Evolutionary conservation across 2,113 vertebrate genomes (phyloP), one percentile per base, ranked within the genome.

Genomic region (Colaptes auratus): DNA sequence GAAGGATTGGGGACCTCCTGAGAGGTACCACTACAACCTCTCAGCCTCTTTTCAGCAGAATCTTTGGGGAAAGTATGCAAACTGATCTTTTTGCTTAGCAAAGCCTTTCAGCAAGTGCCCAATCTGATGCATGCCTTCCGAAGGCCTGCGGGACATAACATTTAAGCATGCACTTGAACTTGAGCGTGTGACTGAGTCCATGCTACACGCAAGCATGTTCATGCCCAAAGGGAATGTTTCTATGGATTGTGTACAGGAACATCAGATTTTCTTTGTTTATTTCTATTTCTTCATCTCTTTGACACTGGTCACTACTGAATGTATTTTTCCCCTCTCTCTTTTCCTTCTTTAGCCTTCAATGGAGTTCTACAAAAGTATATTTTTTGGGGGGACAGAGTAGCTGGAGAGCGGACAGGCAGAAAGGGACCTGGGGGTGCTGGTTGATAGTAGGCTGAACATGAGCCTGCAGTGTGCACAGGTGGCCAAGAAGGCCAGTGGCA

Each of bases 1-100:
- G 85, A 94, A 90, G 73, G 91, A 52, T 0, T 75, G 61, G 58
- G 87, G 27, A 52, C 86, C 93, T 91, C 82, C 82, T 69, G 85
- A 73, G 91, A 84, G 44, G 55, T 44, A n/a, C 76, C 33, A 8
- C 23, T 61, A 79, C 52, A 80, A 65, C 33, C 28, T 30, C 91
- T 81, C 75, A 80, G 44, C 53, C 23, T 91, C 35, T n/a, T 81
- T 93, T 90, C 65, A 42, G 88, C 76, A 88, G 35, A 92, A 83
- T 87, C 88, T 86, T 61, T 73, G 70, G 80, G 73, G 85, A 80
- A 82, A 67, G 61, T 86, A 71, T 0, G 0, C 65, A 90, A 92
- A 93, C 53, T 25, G 63, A 65, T 94, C 33, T 70, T 78, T 94
- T 84, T 92, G 88, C 88, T 93, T 82, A 84, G 73, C 83, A 95